Conservation (phyloP, 1,140 invertebrate genomes). For the Odontomachus brunneus region DNA sequence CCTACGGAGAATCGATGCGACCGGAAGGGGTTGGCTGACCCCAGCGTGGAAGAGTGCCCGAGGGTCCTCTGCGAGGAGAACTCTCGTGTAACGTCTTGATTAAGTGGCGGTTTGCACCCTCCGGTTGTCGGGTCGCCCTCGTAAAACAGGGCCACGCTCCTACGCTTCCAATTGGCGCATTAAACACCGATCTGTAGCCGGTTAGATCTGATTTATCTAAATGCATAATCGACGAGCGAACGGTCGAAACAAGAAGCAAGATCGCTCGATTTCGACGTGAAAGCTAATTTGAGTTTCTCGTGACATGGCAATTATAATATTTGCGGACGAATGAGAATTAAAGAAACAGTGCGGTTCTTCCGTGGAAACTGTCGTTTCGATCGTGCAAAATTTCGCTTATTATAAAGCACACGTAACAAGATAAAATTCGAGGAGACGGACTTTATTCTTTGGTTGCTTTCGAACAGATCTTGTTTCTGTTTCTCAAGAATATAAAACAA, state of each 20-base stretch:
- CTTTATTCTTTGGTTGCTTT: no score
- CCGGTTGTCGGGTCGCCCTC: slow-evolving; percentile 61
- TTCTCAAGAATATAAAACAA: no score
- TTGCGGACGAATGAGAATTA: background rate
- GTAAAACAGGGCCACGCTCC: slow-evolving; percentile 67
- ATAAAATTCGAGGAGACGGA: no score
- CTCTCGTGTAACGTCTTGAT: slow-evolving; percentile 78
- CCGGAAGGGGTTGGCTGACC: slow-evolving; percentile 53
- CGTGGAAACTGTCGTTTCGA: background rate
- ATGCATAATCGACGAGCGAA: slow-evolving; percentile 2
- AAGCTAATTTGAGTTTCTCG: background rate
- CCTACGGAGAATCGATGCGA: slow-evolving; percentile 55
- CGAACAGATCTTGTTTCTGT: no score
- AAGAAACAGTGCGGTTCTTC: background rate
- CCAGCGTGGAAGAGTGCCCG: slow-evolving; percentile 59
- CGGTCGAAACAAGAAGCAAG: background rate
- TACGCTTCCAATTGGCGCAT: slow-evolving; percentile 70
- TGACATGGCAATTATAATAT: background rate
- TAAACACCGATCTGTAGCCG: slow-evolving; percentile 52
- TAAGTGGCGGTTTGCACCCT: slow-evolving; percentile 78
- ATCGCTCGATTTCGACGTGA: background rate
- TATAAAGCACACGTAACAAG: no score
- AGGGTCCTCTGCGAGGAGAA: slow-evolving; percentile 70
- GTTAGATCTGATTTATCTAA: slow-evolving; percentile 53
- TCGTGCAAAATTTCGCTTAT: no score